phyloP scores from a whole-genome alignment of 2,888 invertebrate genomes.

The Drosophila atroscutellata region DNA sequence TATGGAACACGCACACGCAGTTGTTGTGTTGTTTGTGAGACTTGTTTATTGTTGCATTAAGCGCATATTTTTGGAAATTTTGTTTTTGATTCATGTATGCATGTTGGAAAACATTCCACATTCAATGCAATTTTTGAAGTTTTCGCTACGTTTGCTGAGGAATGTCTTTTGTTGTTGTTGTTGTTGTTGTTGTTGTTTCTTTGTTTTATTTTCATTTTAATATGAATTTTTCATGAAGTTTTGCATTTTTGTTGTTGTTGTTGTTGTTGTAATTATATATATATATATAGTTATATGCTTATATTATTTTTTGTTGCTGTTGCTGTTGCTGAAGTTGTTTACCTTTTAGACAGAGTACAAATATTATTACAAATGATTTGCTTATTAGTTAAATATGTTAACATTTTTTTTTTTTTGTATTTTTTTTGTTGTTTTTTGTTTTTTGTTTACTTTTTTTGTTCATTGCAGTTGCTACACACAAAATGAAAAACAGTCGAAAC shows the following conservation, averaged over 20 bases:
- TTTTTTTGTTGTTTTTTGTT: slow-evolving; percentile 3
- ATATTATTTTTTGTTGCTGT: slow-evolving; percentile 4
- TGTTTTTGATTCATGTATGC: slow-evolving; percentile 39
- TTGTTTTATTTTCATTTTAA: slow-evolving; percentile 6
- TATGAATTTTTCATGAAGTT: slow-evolving; percentile 6
- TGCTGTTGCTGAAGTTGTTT: slow-evolving; percentile 15
- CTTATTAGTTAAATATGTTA: slow-evolving; percentile 57
- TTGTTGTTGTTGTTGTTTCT: slow-evolving; percentile 5
- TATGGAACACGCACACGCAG: slow-evolving; percentile 19
- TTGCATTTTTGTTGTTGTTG: background rate
- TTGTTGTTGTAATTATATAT: no score
- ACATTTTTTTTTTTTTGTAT: slow-evolving; percentile 47
- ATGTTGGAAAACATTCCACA: slow-evolving; percentile 65
- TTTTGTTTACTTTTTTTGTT: slow-evolving; percentile 10
- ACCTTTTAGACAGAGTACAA: slow-evolving; percentile 36
- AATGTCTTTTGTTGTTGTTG: slow-evolving; percentile 49
- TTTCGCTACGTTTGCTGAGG: slow-evolving; percentile 37
- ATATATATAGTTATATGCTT: slow-evolving; percentile 29
- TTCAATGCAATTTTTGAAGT: slow-evolving; percentile 38
- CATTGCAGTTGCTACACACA: slow-evolving; percentile 22
- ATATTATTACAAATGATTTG: slow-evolving; percentile 43
- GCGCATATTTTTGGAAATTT: slow-evolving; percentile 31
- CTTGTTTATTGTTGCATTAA: slow-evolving; percentile 21
- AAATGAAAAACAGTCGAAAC: slow-evolving; percentile 26
- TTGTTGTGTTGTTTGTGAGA: slow-evolving; percentile 1